phyloP scores from a whole-genome alignment of 2,113 vertebrate species.

The Zosterops lateralis region DNA sequence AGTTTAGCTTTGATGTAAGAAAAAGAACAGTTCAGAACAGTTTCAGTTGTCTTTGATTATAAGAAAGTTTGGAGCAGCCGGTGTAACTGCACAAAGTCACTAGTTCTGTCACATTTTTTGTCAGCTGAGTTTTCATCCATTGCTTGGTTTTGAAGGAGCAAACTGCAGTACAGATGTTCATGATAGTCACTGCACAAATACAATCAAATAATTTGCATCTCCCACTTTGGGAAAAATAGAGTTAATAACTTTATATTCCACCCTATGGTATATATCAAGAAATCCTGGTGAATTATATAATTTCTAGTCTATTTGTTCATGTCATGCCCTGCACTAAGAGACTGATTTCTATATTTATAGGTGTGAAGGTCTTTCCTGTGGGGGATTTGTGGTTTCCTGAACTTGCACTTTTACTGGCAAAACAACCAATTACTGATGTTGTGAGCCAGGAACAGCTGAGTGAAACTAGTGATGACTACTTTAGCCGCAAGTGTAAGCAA shows the following conservation, averaged over 20 bases:
- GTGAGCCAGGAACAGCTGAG: not conserved
- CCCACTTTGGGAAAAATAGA: not conserved
- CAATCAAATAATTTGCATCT: not conserved
- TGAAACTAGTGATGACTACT: not conserved
- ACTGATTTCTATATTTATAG: not conserved
- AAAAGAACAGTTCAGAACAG: not conserved
- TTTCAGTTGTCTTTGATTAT: not conserved
- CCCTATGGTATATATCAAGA: not conserved
- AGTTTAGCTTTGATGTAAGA: not conserved
- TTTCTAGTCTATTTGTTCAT: not conserved
- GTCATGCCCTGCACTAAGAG: not conserved
- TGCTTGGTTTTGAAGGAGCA: not conserved
- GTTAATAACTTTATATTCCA: not conserved
- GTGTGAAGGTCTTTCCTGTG: not conserved
- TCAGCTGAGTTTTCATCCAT: not conserved
- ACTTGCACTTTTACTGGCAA: not conserved
- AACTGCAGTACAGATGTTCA: not conserved
- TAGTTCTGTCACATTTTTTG: not conserved
- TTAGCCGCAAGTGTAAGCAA: not conserved
- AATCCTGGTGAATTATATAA: not conserved
- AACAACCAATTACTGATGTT: not conserved
- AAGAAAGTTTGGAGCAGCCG: not conserved
- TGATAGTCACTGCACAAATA: not conserved
- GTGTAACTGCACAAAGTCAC: not conserved
- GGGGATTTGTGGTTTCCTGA: not conserved